Base-by-base conservation (phyloP, 2,888 invertebrate species). In the Tipula confusa region DNA sequence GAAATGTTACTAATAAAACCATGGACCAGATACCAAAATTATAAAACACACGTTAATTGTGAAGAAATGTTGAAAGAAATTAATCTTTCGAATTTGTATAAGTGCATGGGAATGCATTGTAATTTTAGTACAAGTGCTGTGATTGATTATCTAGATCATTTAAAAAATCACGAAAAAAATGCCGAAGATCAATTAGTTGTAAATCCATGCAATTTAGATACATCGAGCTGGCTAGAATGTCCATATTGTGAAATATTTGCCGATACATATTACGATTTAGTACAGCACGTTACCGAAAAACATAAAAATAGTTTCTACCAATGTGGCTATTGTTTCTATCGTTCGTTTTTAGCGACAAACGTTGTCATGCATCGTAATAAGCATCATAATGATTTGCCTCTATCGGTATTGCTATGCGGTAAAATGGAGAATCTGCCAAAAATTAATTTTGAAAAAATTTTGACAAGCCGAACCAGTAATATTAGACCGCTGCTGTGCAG, bases 301-400 rank as follows among this genome's bases (percentile, higher is more conserved):
- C 95, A 95, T 86, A 91, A 91, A 0, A 89, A 90, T 83, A 93
- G 94, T 86, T 89, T 90, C 31, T 94, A 89, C 86, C 92, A 92
- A 33, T 95, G 95, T 86, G 89, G 89, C 2, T 90, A 91, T 85
- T 95, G 95, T 86, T 92, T 94, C 86, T 95, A 94, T 87, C 90
- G 95, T 82, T 92, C 93, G 9, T 84, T 83, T 43, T 83, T 83
- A 28, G 79, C 33, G 1, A 18, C n/a, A 13, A 84, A 85, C 83
- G 84, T 85, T 7, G 13, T 83, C 1, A 33, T 79, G 7, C 86
- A 86, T 84, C 13, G 84, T 0, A 64, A 82, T 2, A n/a, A 28
- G 0, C 83, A 84, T 84, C 86, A 86, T 83, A 15, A 13, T 11
- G 84, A 28, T 84, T 80, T 15, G 64, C 82, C 11, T n/a, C n/a